Base-by-base conservation (phyloP, 2,888 invertebrate species). In the Steromphala cineraria region DNA sequence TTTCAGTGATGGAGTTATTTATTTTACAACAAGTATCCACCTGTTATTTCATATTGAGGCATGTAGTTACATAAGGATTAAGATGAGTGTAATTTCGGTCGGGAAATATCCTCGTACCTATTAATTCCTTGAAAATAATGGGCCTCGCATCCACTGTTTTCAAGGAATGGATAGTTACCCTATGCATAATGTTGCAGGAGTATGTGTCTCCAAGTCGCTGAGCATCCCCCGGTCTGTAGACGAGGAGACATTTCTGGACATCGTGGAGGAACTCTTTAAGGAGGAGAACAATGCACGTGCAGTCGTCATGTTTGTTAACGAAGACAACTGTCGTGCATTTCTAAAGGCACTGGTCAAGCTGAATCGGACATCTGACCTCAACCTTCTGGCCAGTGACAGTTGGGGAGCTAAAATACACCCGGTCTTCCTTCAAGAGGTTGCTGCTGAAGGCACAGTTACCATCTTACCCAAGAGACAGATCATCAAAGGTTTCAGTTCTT, bases 251-350 rank as follows among this genome's bases (percentile, higher is more conserved):
- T 96, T 95, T 87, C 95, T 95, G 86, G 93, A 94, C 56, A 95
- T 96, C 79, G 94, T 96, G 78, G 94, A 95, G 62, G 94, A 95
- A 74, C 94, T 96, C 8, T 92, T 93, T 55, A 92, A 94, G n/a
- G 83, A 82, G 13, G 87, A 86, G 28, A 94, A 95, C 76, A 95
- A 95, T 87, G 96, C 96, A 53, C 84, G 84, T 19, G 89, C 85
- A 0, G 95, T 96, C 46, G 95, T 96, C 28, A 94, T 96, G 92
- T 96, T 96, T 91, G 96, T 96, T 31, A 96, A 96, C 90, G 96
- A 96, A 92, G 96, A 96, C 91, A 96, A 96, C 92, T 95, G 93
- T 81, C 90, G 93, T 7, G 87, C 90, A 36, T 87, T 94, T 8
- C 85, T 94, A 24, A 82, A 87, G 40, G 89, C 92, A 3, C 77